Conservation (phyloP, 1,140 invertebrate genomes). For the Drosophila kurseongensis region DNA sequence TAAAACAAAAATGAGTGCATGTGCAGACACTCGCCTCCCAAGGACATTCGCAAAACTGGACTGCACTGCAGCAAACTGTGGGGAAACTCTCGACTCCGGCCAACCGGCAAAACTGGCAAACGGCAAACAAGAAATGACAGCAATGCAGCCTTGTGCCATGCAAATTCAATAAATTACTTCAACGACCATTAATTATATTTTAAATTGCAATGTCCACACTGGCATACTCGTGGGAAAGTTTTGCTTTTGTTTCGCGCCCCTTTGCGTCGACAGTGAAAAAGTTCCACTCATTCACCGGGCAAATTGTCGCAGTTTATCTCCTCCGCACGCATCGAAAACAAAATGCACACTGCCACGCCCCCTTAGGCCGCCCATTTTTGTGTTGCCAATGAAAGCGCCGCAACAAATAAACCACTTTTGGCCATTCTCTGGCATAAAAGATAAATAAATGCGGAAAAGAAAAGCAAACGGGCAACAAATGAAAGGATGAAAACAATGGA, state of each 20-base stretch:
- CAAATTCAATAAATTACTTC: slow-evolving; percentile 82
- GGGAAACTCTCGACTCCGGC: slow-evolving; percentile 5
- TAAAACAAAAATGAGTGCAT: slow-evolving; percentile 65
- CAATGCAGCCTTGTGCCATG: slow-evolving; percentile 51
- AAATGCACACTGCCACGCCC: slow-evolving; percentile 27
- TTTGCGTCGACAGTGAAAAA: slow-evolving; percentile 48
- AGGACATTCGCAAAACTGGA: slow-evolving; percentile 9
- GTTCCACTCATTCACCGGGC: slow-evolving; percentile 72
- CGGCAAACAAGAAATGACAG: slow-evolving; percentile 58
- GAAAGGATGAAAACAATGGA: slow-evolving; percentile 32
- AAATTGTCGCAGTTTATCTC: slow-evolving; percentile 82
- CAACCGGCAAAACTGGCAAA: slow-evolving; percentile 35
- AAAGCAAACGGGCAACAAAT: slow-evolving; percentile 2
- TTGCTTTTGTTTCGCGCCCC: slow-evolving; percentile 33
- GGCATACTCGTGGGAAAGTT: slow-evolving; percentile 34
- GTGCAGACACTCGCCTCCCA: slow-evolving; percentile 22
- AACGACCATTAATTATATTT: slow-evolving; percentile 83
- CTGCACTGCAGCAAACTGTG: no score
- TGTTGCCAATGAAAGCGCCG: slow-evolving; percentile 53
- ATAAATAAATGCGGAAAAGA: slow-evolving; percentile 43
- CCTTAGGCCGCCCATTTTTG: neutral
- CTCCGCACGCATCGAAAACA: slow-evolving; percentile 55
- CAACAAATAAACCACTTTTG: slow-evolving; percentile 69
- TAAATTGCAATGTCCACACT: slow-evolving; percentile 76
- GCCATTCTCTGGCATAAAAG: slow-evolving; percentile 43